Conservation (phyloP, 64 coral and sea anemone genomes). For the Trachythela sp. region DNA sequence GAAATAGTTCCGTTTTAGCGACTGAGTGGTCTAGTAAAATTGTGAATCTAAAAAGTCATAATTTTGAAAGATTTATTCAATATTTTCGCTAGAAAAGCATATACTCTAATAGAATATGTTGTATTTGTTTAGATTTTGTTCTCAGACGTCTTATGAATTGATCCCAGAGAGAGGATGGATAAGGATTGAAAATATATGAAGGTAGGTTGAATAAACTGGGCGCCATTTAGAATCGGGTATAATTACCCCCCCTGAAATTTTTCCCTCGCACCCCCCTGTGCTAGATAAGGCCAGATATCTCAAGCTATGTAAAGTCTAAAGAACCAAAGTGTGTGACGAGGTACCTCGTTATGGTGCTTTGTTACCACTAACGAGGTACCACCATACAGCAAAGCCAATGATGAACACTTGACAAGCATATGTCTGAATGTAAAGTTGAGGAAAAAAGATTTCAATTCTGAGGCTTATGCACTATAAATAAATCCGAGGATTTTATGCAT, state of each 20-base stretch:
- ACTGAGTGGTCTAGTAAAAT: not conserved
- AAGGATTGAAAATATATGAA: not conserved
- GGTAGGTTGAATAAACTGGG: not conserved
- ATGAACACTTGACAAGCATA: slow-evolving; percentile 23
- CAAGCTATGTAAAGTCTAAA: too few relatives aligned
- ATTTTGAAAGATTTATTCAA: not conserved
- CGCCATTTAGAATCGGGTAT: not conserved
- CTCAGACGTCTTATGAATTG: not conserved
- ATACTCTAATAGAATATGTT: not conserved
- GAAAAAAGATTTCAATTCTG: not conserved
- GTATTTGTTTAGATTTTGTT: not conserved
- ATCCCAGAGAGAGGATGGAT: not conserved
- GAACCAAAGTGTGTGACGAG: too few relatives aligned
- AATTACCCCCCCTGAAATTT: too few relatives aligned
- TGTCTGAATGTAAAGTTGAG: slow-evolving; percentile 4
- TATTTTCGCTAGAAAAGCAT: not conserved
- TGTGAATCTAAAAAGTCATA: too few relatives aligned
- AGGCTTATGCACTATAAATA: not conserved
- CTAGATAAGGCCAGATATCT: too few relatives aligned
- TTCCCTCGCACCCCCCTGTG: too few relatives aligned
- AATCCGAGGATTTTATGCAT: not conserved
- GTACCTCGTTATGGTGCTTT: too few relatives aligned
- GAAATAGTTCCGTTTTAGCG: not conserved
- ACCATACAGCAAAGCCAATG: not conserved
- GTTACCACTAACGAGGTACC: not conserved